A percentile compares a stretch with the other conserved stretches of the same genome.
These are phyloP conservation scores for Pteropus alecto DNA, from an alignment of 2,113 vertebrate species.

Conservation along the genomic window DNA sequence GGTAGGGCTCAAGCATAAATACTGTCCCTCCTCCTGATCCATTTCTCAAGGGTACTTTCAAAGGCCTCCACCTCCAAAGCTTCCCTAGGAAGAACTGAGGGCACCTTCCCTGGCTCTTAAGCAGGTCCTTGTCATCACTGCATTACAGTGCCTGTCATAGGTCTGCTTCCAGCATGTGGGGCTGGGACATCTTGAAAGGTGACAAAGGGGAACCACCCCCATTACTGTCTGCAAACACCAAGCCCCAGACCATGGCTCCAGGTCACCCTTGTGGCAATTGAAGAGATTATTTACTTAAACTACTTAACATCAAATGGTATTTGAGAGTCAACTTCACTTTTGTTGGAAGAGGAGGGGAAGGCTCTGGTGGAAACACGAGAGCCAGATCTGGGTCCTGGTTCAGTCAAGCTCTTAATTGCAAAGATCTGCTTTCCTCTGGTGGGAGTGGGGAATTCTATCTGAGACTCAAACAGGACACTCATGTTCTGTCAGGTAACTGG, in stretches of 20 bases:
- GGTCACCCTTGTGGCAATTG: neutral
- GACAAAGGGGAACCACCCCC: neutral
- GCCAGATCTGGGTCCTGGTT: neutral
- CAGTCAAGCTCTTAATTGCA: neutral
- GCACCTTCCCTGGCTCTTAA: neutral
- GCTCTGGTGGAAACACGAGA: neutral
- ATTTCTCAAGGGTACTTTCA: neutral
- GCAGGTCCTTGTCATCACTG: neutral
- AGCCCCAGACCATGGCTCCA: neutral
- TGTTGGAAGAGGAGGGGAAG: neutral
- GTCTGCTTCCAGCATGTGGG: neutral
- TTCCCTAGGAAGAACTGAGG: neutral
- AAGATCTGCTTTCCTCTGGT: neutral
- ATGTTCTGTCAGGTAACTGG: no score
- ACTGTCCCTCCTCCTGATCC: neutral
- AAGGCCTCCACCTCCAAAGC: neutral
- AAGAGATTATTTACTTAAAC: neutral
- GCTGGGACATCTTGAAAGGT: neutral
- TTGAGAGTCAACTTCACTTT: neutral
- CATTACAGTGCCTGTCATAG: neutral
- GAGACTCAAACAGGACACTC: neutral
- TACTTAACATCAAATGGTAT: neutral
- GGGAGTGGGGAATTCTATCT: no score
- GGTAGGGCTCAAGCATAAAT: neutral
- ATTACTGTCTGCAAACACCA: neutral